These are phyloP conservation scores for Drosophila parabipectinata DNA, from an alignment of 1,140 invertebrate genomes.

Conservation along the genomic window DNA sequence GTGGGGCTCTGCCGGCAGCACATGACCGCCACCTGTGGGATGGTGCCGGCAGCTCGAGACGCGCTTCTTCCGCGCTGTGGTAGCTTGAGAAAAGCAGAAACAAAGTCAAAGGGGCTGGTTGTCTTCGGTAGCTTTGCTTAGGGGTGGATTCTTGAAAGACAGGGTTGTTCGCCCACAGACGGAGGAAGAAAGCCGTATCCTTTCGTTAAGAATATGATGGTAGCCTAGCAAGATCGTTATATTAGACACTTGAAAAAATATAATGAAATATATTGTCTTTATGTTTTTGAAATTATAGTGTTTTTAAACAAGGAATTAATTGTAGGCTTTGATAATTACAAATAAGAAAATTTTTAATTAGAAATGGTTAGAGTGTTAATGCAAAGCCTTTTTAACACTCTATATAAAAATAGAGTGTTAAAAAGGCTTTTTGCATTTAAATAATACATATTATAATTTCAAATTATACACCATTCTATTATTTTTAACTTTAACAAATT, in stretches of 20 bases:
- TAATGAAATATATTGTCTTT: no score
- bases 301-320: no score
- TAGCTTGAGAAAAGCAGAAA: constrained; percentile 14
- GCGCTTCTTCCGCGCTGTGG: constrained; percentile 37
- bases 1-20: not conserved
- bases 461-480: not conserved
- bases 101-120: constrained; percentile 15
- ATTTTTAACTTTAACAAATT: not conserved
- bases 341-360: no score
- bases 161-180: constrained; percentile 44
- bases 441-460: not conserved
- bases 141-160: constrained; percentile 49
- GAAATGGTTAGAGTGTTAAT: no score
- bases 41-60: constrained; percentile 25
- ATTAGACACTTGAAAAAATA: no score
- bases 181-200: not conserved
- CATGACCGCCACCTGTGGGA: constrained; percentile 55
- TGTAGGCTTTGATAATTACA: no score
- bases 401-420: no score
- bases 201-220: not conserved
- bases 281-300: no score
- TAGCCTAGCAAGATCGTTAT: not conserved
- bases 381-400: no score
- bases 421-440: no score
- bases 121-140: constrained; percentile 34